Base-by-base conservation (phyloP, 2,113 vertebrate species). In the Malaclemys terrapin region DNA sequence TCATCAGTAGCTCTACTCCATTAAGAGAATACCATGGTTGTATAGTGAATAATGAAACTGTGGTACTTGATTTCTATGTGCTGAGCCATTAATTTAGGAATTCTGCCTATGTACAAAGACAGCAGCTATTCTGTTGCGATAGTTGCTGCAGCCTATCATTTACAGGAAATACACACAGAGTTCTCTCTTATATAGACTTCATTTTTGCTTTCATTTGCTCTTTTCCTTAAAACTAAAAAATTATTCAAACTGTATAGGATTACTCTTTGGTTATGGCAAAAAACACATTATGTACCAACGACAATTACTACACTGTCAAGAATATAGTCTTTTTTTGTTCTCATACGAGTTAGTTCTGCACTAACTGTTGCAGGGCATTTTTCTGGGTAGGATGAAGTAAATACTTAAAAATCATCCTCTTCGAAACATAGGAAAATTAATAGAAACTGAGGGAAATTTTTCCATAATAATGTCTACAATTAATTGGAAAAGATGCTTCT, bases 341-440 rank as follows among this genome's bases (percentile, higher is more conserved):
- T 31, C 14, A 85, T 49, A 93, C 9, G 12, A 80, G 19, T 16
- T 85, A 49, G 47, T 72, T 94, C 52, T 82, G 24, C 2, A 10
- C 24, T 24, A 82, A 19, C 42, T 42, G 49, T 62, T 79, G 72
- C 42, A 1, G 0, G 6, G 29, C 4, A 8, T 16, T 89, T 85
- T 42, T 45, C 54, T 0, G 0, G 75, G 25, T 53, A 47, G 89
- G 57, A 89, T 87, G 84, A 93, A 93, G 80, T 29, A 82, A 88
- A 13, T 50, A 82, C 54, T 14, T 53, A 80, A 76, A 89, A 29
- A 56, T 59, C 80, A 76, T 0, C 0, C 79, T 17, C 65, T 76
- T 38, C 8, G 11, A 85, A 87, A 59, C 75, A 79, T 76, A 75
- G 56, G 42, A 35, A 96, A 90, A 84, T 72, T 2, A 85, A 54